These are phyloP conservation scores for Psittacula echo DNA, from an alignment of 2,797 vertebrate genomes.

Conservation along the genomic window DNA sequence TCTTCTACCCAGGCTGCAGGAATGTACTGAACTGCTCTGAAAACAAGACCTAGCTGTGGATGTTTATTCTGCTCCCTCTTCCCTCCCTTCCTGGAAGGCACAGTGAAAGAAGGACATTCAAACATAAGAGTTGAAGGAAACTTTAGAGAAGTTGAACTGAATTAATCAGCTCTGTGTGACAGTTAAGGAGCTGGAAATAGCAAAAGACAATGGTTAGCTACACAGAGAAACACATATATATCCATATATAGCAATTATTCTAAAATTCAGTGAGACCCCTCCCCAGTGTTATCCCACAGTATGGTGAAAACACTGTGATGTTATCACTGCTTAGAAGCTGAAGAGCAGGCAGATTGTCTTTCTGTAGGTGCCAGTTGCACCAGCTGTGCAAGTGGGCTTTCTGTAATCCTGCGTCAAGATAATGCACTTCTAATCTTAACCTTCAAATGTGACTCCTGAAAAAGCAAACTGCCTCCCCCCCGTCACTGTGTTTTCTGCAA, in stretches of 20 bases:
- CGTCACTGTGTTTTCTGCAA: constrained; percentile 14
- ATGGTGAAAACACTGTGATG: neutral
- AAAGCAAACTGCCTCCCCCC: neutral
- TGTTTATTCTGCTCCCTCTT: constrained; percentile 43
- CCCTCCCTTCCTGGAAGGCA: constrained; percentile 31
- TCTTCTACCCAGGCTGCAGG: neutral
- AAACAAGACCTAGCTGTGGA: constrained; percentile 28
- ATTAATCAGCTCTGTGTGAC: neutral
- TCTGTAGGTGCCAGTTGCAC: neutral
- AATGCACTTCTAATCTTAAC: constrained; percentile 45
- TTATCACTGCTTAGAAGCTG: neutral
- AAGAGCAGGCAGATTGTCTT: constrained; percentile 15
- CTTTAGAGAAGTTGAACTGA: neutral
- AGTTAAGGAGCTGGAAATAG: neutral
- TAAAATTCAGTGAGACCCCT: neutral
- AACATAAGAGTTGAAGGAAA: constrained; percentile 11
- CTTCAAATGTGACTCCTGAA: constrained; percentile 30
- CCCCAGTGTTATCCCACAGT: neutral
- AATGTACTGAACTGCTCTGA: neutral
- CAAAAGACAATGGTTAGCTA: neutral
- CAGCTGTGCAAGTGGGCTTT: constrained; percentile 35
- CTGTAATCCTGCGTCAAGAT: constrained; percentile 34
- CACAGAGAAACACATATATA: neutral
- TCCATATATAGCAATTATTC: neutral
- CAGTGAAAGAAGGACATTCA: constrained; percentile 16